Evolutionary conservation across 30 jellyfish, hydroid and myxozoan genomes (phyloP).

Genomic region (Aurelia sp.): DNA sequence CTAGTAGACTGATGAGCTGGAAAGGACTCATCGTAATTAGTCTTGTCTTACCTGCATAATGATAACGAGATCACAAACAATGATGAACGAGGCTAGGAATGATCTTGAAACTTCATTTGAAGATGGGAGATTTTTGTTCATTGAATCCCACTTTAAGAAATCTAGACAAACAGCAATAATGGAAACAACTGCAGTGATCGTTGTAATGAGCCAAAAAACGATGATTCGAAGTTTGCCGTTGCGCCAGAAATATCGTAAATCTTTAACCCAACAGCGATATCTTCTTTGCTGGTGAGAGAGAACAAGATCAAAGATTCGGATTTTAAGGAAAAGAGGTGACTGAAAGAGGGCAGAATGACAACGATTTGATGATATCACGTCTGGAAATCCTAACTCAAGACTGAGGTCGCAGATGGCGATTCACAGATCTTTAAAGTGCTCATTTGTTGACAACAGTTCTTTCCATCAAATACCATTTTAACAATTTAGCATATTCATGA

Average conservation of each 20-base stretch:
- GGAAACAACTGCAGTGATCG: constrained; percentile 17
- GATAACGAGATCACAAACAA: constrained; percentile 39
- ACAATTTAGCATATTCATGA: too few species aligned
- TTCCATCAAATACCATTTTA: too few species aligned
- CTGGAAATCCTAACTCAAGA: too few species aligned
- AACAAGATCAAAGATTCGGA: too few species aligned
- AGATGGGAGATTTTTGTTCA: constrained; percentile 38
- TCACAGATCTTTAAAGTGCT: too few species aligned
- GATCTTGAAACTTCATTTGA: constrained; percentile 69
- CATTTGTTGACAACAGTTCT: too few species aligned
- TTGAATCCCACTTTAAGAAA: constrained; percentile 51
- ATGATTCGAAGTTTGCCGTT: neutral
- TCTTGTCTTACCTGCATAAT: constrained; percentile 63
- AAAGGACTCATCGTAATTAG: too few species aligned
- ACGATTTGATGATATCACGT: too few species aligned
- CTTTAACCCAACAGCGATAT: constrained; percentile 50
- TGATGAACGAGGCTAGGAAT: constrained; percentile 57
- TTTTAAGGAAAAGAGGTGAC: too few species aligned
- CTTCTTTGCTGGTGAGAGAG: constrained; percentile 52
- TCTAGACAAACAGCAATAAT: constrained; percentile 43
- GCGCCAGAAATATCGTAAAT: constrained; percentile 50
- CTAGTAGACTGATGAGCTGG: too few species aligned
- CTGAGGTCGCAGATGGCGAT: too few species aligned
- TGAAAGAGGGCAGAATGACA: too few species aligned
- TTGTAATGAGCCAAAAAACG: constrained; percentile 36